Percentiles rank a stretch among this genome's conserved stretches.
phyloP scores from a whole-genome alignment of 2,797 vertebrate species.

The Cynopterus sphinx region DNA sequence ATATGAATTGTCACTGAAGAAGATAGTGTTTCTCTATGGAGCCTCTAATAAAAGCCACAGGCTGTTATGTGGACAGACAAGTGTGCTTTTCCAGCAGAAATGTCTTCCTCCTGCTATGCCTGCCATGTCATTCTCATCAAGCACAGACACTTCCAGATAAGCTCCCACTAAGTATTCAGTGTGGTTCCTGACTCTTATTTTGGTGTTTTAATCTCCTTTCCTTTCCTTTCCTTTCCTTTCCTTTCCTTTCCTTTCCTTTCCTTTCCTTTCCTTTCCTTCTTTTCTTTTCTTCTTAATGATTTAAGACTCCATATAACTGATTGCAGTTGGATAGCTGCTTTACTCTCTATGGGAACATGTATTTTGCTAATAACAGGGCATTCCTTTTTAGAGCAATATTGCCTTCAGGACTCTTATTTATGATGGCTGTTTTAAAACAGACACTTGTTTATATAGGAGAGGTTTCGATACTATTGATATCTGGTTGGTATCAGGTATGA shows the following conservation, averaged over 20 bases:
- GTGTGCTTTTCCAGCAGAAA: neutral
- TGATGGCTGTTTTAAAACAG: constrained; percentile 54
- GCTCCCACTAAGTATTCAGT: neutral
- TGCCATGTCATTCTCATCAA: neutral
- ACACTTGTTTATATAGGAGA: constrained; percentile 13
- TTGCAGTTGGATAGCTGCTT: neutral
- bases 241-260: neutral
- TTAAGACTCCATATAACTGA: neutral
- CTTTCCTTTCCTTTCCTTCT: neutral
- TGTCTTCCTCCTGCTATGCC: neutral
- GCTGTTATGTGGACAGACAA: neutral
- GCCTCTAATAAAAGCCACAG: neutral
- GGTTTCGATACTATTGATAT: constrained; percentile 37
- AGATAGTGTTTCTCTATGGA: neutral
- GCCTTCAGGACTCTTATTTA: neutral
- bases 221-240: too few species aligned
- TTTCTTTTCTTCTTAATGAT: neutral
- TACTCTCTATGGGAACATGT: neutral
- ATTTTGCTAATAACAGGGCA: constrained; percentile 15
- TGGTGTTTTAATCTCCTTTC: neutral
- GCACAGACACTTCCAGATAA: neutral
- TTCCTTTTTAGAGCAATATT: neutral
- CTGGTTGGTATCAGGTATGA: constrained; percentile 15
- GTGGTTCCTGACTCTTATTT: neutral
- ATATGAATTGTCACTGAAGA: constrained; percentile 10